Percentiles rank a stretch among this genome's conserved stretches.
phyloP scores from a whole-genome alignment of 2,797 vertebrate species.

The Hydrocynus forskahlii region DNA sequence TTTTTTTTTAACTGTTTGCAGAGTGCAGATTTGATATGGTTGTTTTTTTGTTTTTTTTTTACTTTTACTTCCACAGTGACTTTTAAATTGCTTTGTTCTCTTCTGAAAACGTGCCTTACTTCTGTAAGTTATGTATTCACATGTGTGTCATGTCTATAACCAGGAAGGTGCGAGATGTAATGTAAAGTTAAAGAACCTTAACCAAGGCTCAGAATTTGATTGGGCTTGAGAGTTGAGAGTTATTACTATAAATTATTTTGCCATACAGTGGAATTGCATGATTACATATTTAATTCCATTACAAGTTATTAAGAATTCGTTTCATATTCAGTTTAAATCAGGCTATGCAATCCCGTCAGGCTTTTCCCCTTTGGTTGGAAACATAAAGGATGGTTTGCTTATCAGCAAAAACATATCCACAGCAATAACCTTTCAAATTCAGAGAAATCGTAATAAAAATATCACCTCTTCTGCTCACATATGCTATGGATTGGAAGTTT shows the following conservation, averaged over 20 bases:
- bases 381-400: no score
- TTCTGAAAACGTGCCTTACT: no score
- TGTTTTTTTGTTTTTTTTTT: not conserved
- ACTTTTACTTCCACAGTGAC: no score
- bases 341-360: not conserved
- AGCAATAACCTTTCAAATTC: not conserved
- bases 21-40: not conserved
- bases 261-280: not conserved
- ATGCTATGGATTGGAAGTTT: not conserved
- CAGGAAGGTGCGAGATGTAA: no score
- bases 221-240: not conserved
- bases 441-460: not conserved
- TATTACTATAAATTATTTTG: not conserved
- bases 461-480: not conserved
- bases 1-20: no score
- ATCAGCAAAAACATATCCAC: not conserved
- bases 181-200: not conserved
- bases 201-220: not conserved
- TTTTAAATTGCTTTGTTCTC: not conserved
- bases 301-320: no score
- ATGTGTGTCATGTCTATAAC: no score
- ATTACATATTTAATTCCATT: not conserved
- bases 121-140: no score
- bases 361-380: not conserved
- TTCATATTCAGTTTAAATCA: no score